These are phyloP conservation scores for Myodes glareolus DNA, from an alignment of 2,113 vertebrate genomes.

Conservation along the genomic window DNA sequence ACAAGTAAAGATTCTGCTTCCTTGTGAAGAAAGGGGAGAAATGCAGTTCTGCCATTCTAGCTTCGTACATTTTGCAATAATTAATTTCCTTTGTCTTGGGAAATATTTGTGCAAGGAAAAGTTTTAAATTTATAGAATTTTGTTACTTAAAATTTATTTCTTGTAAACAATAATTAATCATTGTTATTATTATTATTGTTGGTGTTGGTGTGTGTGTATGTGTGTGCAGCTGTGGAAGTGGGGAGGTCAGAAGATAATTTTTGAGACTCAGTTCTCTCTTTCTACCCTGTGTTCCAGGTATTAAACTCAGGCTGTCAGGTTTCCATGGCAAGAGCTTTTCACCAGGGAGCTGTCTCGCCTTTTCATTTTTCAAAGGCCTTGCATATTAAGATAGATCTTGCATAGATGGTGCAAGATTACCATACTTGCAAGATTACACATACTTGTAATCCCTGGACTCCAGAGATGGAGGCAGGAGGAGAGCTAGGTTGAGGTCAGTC, in stretches of 20 bases:
- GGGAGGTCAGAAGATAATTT: not conserved
- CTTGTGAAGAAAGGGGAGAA: not conserved
- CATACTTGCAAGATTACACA: no score
- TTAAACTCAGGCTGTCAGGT: not conserved
- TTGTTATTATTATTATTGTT: not conserved
- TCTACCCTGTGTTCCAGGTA: not conserved
- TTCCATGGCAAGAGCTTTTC: not conserved
- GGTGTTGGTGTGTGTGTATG: not conserved
- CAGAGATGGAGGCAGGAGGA: not conserved
- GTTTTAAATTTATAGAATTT: not conserved
- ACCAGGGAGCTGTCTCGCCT: not conserved
- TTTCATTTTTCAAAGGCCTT: conserved; percentile 28
- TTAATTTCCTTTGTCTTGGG: conserved; percentile 8
- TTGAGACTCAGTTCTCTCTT: not conserved
- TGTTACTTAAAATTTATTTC: not conserved
- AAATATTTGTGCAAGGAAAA: conserved; percentile 5
- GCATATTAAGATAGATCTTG: not conserved
- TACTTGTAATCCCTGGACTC: not conserved
- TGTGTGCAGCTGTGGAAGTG: not conserved
- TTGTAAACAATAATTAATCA: no score
- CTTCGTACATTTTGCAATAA: not conserved
- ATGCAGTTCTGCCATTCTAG: not conserved
- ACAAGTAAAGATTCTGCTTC: not conserved
- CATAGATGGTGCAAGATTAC: no score
- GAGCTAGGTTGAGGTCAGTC: not conserved